Evolutionary conservation across 2,888 invertebrate species (phyloP).

Genomic region (Phengaris arion): DNA sequence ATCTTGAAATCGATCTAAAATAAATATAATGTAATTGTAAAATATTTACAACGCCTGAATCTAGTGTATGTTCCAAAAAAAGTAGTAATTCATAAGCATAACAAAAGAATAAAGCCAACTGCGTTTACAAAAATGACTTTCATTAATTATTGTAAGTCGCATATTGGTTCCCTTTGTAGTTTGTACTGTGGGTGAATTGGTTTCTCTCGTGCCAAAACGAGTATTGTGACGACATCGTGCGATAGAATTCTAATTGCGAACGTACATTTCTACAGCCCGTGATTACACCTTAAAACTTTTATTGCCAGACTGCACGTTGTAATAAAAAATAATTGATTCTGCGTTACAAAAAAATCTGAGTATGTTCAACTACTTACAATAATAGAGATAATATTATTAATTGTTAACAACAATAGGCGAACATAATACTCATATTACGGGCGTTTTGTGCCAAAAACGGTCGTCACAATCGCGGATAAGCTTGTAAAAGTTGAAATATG

Average conservation of each 20-base stretch:
- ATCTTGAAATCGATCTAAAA: too few relatives aligned
- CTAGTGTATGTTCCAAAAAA: not conserved
- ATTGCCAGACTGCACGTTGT: not conserved
- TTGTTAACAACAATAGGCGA: slow-evolving; percentile 32
- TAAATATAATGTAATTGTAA: too few relatives aligned
- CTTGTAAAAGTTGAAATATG: slow-evolving; percentile 3
- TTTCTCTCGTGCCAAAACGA: slow-evolving; percentile 38
- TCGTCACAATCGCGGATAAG: not conserved
- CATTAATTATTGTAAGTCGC: slow-evolving; percentile 8
- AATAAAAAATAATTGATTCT: not conserved
- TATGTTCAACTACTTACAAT: not conserved
- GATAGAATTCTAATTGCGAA: slow-evolving; percentile 57
- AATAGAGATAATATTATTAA: not conserved
- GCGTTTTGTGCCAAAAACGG: slow-evolving; percentile 8
- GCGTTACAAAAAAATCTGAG: too few relatives aligned
- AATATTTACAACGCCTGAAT: too few relatives aligned
- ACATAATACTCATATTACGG: not conserved
- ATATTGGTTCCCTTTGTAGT: slow-evolving; percentile 13
- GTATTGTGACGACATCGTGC: slow-evolving; percentile 44
- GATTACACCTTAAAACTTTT: slow-evolving; percentile 18
- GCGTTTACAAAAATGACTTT: slow-evolving; percentile 12
- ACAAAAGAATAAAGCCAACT: slow-evolving; percentile 10
- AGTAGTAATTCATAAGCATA: not conserved
- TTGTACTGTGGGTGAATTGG: slow-evolving; percentile 25
- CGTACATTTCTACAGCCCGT: slow-evolving; percentile 44